phyloP scores from a whole-genome alignment of 2,888 invertebrate genomes.

The Dexiosoma caninum region DNA sequence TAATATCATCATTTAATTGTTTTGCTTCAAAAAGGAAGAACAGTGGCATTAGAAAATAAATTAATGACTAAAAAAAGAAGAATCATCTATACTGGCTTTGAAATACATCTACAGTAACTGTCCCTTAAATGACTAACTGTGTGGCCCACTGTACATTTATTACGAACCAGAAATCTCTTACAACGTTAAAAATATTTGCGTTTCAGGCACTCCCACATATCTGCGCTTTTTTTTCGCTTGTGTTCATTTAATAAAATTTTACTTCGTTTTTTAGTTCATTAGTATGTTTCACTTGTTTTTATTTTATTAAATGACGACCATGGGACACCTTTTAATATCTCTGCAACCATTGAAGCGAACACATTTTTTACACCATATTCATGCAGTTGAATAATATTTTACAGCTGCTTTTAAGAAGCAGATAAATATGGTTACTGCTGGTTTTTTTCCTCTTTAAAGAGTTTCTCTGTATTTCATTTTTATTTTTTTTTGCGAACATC shows the following conservation, averaged over 20 bases:
- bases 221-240: background rate
- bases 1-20: constrained; percentile 51
- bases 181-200: constrained; percentile 14
- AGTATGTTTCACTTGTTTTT: constrained; percentile 44
- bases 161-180: background rate
- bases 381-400: constrained; percentile 12
- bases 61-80: too few species aligned
- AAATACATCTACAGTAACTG: too few species aligned
- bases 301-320: constrained; percentile 45
- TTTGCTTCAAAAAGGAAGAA: background rate
- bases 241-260: constrained; percentile 6
- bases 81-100: too few species aligned
- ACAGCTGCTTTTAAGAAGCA: constrained; percentile 28
- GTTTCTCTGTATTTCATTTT: background rate
- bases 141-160: background rate
- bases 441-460: background rate
- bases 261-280: constrained; percentile 52
- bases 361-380: constrained; percentile 26
- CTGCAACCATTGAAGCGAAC: constrained; percentile 45
- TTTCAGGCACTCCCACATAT: background rate
- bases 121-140: background rate
- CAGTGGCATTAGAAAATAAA: background rate
- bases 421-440: constrained; percentile 31
- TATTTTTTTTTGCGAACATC: background rate
- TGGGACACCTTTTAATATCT: constrained; percentile 43